These are phyloP conservation scores for Cervus canadensis DNA, from an alignment of 2,113 vertebrate genomes.

Conservation along the genomic window DNA sequence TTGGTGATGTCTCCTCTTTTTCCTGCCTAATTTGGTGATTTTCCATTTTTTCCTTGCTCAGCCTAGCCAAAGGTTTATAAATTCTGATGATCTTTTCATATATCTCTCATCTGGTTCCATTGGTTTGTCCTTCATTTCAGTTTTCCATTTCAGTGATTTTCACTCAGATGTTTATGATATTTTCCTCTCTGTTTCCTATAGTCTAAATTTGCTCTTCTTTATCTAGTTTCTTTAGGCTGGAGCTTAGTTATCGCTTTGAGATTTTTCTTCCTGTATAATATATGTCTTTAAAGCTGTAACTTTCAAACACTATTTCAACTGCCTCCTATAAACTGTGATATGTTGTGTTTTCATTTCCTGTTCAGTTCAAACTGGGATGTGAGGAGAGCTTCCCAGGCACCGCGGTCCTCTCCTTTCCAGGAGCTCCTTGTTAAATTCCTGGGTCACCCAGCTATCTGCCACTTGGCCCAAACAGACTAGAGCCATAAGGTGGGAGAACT, in stretches of 20 bases:
- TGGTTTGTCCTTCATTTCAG: not conserved
- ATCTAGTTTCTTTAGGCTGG: not conserved
- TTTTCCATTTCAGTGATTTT: not conserved
- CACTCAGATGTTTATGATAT: not conserved
- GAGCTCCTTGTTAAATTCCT: not conserved
- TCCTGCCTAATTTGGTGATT: not conserved
- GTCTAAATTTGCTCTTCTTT: not conserved
- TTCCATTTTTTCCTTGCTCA: not conserved
- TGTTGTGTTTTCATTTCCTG: not conserved
- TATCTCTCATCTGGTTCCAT: not conserved
- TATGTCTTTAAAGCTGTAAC: not conserved
- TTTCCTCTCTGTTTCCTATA: not conserved
- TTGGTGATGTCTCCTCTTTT: not conserved
- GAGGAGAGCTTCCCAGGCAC: not conserved
- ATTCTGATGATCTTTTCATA: not conserved
- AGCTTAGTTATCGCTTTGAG: not conserved
- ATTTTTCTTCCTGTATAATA: not conserved
- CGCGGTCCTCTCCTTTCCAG: not conserved
- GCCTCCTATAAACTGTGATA: not conserved
- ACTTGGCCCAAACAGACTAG: not conserved
- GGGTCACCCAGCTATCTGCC: not conserved
- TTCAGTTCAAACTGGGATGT: not conserved
- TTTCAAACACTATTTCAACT: not conserved
- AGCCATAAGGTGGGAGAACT: not conserved
- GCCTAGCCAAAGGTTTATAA: not conserved